A percentile compares a stretch with the other conserved stretches of the same genome.
Evolutionary conservation across 2,888 invertebrate genomes (phyloP).

Genomic region (Patella ulyssiponensis): DNA sequence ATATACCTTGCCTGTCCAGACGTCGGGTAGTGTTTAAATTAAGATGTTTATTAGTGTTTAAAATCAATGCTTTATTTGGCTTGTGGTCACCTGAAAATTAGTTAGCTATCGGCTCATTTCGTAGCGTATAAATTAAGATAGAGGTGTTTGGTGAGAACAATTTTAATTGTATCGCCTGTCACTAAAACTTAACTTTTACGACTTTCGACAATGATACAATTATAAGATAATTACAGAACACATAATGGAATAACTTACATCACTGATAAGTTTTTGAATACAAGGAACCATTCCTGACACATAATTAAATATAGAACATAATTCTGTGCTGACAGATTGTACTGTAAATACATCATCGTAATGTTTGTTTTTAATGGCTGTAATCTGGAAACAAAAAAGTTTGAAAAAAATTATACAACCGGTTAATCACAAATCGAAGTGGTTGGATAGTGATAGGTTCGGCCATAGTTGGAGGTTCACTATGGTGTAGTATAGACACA

Average conservation of each 20-base stretch:
- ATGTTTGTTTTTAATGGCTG: slow-evolving; percentile 65
- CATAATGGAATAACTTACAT: slow-evolving; percentile 51
- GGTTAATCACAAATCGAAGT: neutral
- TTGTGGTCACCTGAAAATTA: neutral
- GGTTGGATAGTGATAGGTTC: no score
- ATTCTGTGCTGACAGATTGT: slow-evolving; percentile 59
- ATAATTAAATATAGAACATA: slow-evolving; percentile 65
- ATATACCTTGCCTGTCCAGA: no score
- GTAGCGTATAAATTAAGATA: neutral
- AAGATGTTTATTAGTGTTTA: no score
- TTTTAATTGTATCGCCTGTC: no score
- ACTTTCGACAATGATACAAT: no score
- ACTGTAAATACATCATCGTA: slow-evolving; percentile 72
- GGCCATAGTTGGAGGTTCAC: no score
- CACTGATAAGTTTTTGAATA: slow-evolving; percentile 66
- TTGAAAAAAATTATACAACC: neutral
- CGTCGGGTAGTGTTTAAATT: no score
- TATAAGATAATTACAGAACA: no score
- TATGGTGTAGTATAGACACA: no score
- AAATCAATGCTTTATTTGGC: no score
- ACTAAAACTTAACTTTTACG: no score
- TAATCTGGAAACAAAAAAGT: slow-evolving; percentile 49
- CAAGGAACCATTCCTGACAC: slow-evolving; percentile 71
- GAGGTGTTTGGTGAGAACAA: no score
- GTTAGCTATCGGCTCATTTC: neutral